These are phyloP conservation scores for Busseola fusca DNA, from an alignment of 2,888 invertebrate genomes.

Conservation along the genomic window DNA sequence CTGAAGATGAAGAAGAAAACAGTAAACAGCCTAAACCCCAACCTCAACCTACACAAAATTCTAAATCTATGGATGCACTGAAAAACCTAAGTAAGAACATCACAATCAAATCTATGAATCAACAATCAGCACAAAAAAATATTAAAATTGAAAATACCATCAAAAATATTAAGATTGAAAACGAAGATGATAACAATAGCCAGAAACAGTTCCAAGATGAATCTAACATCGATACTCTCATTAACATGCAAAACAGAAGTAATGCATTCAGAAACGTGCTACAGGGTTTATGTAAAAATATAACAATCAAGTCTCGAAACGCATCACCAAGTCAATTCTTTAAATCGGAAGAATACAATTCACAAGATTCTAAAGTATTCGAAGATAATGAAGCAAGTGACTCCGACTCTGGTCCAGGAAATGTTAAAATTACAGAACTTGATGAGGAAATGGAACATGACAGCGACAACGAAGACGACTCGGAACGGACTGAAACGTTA, in stretches of 20 bases:
- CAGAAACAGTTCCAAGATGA: constrained; percentile 47
- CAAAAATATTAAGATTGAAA: constrained; percentile 49
- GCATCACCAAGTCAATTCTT: constrained; percentile 66
- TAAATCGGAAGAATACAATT: constrained; percentile 60
- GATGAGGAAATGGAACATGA: constrained; percentile 58
- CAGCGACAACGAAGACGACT: constrained; percentile 65
- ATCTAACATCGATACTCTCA: constrained; percentile 44
- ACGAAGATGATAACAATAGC: constrained; percentile 49
- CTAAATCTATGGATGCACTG: constrained; percentile 63
- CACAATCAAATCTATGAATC: constrained; percentile 72
- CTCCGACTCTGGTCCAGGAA: constrained; percentile 67
- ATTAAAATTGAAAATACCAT: constrained; percentile 44
- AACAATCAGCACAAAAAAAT: constrained; percentile 37
- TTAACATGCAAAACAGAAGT: constrained; percentile 52
- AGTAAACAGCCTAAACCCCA: constrained; percentile 34
- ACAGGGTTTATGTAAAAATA: constrained; percentile 78
- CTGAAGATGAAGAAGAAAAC: constrained; percentile 68
- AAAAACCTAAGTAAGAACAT: constrained; percentile 76
- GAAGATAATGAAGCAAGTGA: constrained; percentile 66
- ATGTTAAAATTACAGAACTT: constrained; percentile 79
- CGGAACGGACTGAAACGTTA: constrained; percentile 55
- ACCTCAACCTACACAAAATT: constrained; percentile 35
- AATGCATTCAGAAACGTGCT: constrained; percentile 72
- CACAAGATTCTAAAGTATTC: constrained; percentile 60
- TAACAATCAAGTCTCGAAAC: constrained; percentile 79